Percentiles rank a stretch among this genome's conserved stretches.
phyloP scores from a whole-genome alignment of 2,797 vertebrate genomes.

The Poeciliopsis turneri region DNA sequence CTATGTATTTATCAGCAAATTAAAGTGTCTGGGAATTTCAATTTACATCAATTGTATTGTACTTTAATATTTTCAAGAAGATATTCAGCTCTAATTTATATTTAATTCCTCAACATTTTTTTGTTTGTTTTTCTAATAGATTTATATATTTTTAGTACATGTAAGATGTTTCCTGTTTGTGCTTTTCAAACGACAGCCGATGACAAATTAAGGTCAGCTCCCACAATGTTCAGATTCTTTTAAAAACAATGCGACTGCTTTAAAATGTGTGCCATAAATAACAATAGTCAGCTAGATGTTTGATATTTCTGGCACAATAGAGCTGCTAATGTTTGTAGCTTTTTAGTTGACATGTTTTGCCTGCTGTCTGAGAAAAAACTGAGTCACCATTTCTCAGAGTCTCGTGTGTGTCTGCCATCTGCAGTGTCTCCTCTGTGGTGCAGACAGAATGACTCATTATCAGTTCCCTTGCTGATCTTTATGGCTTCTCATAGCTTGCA shows the following conservation, averaged over 20 bases:
- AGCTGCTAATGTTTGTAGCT: constrained; percentile 19
- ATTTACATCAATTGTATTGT: background rate
- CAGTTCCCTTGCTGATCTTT: constrained; percentile 5
- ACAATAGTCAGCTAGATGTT: constrained; percentile 19
- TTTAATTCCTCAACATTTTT: background rate
- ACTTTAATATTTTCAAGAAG: background rate
- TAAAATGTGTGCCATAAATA: constrained; percentile 26
- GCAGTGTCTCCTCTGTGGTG: constrained; percentile 7
- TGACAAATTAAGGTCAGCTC: constrained; percentile 14
- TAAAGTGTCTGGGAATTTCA: background rate
- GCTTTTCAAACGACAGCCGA: background rate
- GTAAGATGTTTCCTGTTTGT: background rate
- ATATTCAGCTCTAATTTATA: background rate
- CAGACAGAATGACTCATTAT: constrained; percentile 13
- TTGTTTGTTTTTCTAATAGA: background rate
- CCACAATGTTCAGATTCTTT: constrained; percentile 25
- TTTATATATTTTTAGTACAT: background rate
- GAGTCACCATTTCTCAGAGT: constrained; percentile 20
- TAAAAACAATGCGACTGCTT: constrained; percentile 13
- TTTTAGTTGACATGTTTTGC: constrained; percentile 24
- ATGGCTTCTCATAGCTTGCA: constrained; percentile 2
- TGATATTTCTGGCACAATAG: constrained; percentile 8
- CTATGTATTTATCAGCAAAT: background rate
- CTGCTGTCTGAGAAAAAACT: constrained; percentile 27
- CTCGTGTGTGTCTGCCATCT: constrained; percentile 21